A percentile compares a stretch with the other conserved stretches of the same genome.
Conservation (phyloP, 2,113 vertebrate species). For the Syngnathoides biaculeatus region DNA sequence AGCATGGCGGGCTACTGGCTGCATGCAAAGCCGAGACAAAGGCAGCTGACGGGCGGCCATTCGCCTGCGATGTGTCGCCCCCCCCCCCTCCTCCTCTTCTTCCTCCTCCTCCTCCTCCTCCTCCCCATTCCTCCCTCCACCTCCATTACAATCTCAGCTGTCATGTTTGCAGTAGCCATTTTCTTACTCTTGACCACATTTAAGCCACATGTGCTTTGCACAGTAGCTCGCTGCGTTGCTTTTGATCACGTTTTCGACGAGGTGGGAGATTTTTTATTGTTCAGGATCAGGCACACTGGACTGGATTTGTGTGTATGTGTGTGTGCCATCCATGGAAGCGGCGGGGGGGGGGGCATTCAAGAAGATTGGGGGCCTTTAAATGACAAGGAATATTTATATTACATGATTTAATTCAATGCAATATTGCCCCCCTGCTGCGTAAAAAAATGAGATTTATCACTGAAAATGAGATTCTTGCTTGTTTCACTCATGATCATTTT, state of each 20-base stretch:
- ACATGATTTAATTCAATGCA: neutral
- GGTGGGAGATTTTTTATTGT: constrained; percentile 51
- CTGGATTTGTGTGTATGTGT: neutral
- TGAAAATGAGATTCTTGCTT: neutral
- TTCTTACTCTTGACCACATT: constrained; percentile 12
- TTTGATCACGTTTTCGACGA: constrained; percentile 19
- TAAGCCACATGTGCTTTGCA: constrained; percentile 19
- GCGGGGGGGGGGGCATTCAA: neutral
- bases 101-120: neutral
- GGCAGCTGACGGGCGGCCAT: constrained; percentile 68
- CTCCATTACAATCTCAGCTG: constrained; percentile 9
- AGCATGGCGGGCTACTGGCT: constrained; percentile 73
- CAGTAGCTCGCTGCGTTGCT: constrained; percentile 15
- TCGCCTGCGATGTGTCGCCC: constrained; percentile 56
- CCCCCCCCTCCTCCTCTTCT: neutral
- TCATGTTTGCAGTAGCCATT: constrained; percentile 10
- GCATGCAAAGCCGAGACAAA: constrained; percentile 76
- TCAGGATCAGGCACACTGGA: constrained; percentile 31
- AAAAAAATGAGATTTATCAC: neutral
- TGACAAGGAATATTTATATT: neutral
- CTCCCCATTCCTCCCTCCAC: neutral
- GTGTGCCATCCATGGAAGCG: neutral
- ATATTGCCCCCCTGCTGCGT: neutral
- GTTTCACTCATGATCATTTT: neutral
- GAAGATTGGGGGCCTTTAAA: neutral